These are phyloP conservation scores for Phengaris alcon DNA, from an alignment of 2,888 invertebrate species.

Conservation along the genomic window DNA sequence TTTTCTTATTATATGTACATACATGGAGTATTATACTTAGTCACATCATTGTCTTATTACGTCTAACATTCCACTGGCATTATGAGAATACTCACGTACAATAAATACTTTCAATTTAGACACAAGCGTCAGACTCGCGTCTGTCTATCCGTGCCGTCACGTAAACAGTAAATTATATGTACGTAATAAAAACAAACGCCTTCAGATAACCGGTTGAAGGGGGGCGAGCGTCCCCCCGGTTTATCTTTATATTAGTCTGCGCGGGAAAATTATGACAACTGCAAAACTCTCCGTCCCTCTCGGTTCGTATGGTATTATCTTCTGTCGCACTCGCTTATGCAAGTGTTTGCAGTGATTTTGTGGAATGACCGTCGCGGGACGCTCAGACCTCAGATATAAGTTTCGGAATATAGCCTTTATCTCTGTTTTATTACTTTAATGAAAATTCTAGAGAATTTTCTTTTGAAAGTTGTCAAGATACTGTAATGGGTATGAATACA, in stretches of 20 bases:
- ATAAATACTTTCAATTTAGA: background rate
- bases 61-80: background rate
- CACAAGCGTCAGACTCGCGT: background rate
- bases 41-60: too few species aligned
- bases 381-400: slow-evolving; percentile 23
- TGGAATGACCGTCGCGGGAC: slow-evolving; percentile 39
- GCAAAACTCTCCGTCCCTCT: slow-evolving; percentile 65
- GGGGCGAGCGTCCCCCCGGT: slow-evolving; percentile 47
- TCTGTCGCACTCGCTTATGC: slow-evolving; percentile 35
- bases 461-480: background rate
- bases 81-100: background rate
- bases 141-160: background rate
- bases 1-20: too few species aligned
- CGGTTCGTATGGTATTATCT: slow-evolving; percentile 35
- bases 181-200: slow-evolving; percentile 26
- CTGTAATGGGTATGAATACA: background rate
- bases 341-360: slow-evolving; percentile 31
- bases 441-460: background rate
- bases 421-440: slow-evolving; percentile 21
- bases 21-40: too few species aligned
- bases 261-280: slow-evolving; percentile 81
- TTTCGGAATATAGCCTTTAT: slow-evolving; percentile 10
- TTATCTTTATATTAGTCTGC: slow-evolving; percentile 80
- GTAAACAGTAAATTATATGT: background rate
- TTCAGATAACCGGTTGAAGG: slow-evolving; percentile 22